These are phyloP conservation scores for Tenualosa thibaudeaui DNA, from an alignment of 2,797 vertebrate genomes.

Conservation along the genomic window DNA sequence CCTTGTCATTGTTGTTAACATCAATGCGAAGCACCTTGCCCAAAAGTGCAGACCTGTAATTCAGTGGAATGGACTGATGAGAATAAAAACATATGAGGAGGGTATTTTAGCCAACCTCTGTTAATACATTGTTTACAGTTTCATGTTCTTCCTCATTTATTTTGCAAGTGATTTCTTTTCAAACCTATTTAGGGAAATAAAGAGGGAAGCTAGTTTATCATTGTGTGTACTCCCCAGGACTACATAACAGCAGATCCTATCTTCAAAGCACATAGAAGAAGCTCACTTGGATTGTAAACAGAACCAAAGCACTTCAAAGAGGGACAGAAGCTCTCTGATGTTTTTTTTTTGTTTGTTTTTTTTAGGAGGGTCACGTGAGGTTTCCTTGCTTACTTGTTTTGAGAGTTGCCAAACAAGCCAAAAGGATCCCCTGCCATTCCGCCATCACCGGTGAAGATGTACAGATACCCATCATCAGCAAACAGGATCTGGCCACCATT, in stretches of 20 bases:
- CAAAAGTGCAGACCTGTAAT: slow-evolving; percentile 82
- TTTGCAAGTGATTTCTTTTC: background rate
- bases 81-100: background rate
- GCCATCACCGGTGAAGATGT: slow-evolving; percentile 95
- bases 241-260: background rate
- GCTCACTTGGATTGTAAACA: background rate
- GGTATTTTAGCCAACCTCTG: background rate
- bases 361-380: background rate
- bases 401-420: slow-evolving; percentile 89
- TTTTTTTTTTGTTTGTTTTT: background rate
- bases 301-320: slow-evolving; percentile 6
- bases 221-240: background rate
- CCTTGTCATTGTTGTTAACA: slow-evolving; percentile 80
- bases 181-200: background rate
- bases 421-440: slow-evolving; percentile 98
- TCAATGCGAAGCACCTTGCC: slow-evolving; percentile 93
- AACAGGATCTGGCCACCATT: slow-evolving; percentile 94
- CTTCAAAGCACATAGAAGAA: background rate
- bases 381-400: slow-evolving; percentile 85
- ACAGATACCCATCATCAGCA: slow-evolving; percentile 88
- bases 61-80: background rate
- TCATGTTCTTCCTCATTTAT: background rate
- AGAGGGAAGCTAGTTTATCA: background rate
- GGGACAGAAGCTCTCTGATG: too few relatives aligned
- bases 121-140: background rate